Evolutionary conservation across 2,113 vertebrate genomes (phyloP).

Genomic region (Nannospalax galili): DNA sequence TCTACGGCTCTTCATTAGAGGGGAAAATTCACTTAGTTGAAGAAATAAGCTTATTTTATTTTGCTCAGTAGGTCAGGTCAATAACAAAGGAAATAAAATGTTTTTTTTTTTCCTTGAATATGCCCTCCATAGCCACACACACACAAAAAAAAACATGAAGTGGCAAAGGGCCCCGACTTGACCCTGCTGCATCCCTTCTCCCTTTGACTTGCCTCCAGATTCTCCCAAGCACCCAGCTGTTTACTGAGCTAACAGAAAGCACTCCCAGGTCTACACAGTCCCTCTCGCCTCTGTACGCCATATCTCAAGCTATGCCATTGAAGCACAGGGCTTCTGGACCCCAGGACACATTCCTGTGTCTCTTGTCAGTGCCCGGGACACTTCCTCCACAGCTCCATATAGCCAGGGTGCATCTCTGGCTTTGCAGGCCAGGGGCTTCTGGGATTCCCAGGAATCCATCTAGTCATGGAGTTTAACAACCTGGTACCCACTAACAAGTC

Average conservation of each 20-base stretch:
- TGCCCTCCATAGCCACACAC: neutral
- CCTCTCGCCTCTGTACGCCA: neutral
- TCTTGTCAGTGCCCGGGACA: neutral
- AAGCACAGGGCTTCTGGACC: neutral
- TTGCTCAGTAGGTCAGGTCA: neutral
- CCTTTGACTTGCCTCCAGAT: neutral
- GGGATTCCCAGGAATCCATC: neutral
- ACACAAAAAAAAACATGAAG: neutral
- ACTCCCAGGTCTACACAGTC: no score
- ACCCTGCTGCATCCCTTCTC: no score
- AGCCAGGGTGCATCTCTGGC: neutral
- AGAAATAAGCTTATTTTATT: neutral
- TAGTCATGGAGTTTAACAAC: neutral
- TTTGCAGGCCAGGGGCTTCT: neutral
- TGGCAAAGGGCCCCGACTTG: neutral
- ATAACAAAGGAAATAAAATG: slow-evolving; percentile 24
- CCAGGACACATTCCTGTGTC: neutral
- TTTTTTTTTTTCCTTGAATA: neutral
- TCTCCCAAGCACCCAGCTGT: neutral
- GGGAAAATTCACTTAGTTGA: neutral
- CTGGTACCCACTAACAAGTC: neutral
- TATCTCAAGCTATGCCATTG: neutral
- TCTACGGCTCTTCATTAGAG: neutral
- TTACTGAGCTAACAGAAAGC: neutral
- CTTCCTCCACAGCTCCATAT: neutral